A percentile compares a stretch with the other conserved stretches of the same genome.
Conservation (phyloP, 2,797 vertebrate genomes). For the Nyctibius grandis region DNA sequence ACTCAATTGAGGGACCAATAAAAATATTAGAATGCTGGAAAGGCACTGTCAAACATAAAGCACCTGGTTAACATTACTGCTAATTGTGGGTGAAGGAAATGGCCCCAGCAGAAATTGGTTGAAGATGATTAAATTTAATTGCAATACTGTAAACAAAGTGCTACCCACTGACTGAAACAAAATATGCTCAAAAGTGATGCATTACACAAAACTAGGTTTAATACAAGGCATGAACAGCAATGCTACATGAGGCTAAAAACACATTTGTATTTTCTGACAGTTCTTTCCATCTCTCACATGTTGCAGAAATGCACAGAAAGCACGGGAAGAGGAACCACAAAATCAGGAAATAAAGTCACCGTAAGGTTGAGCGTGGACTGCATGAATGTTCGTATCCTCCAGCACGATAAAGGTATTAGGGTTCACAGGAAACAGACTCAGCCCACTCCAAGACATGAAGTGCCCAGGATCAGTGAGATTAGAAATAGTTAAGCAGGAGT, state of each 20-base stretch:
- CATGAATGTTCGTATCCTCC: background rate
- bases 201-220: background rate
- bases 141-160: background rate
- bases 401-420: background rate
- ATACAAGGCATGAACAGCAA: background rate
- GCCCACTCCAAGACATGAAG: background rate
- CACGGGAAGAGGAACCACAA: background rate
- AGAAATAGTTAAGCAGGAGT: background rate
- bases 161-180: background rate
- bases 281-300: background rate
- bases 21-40: constrained; percentile 17
- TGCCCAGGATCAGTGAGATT: background rate
- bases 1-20: background rate
- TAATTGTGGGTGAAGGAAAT: constrained; percentile 40
- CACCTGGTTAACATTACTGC: constrained; percentile 31
- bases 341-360: background rate
- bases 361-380: background rate
- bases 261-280: background rate
- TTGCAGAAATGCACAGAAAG: background rate
- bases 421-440: background rate
- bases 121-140: constrained; percentile 46
- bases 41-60: constrained; percentile 15
- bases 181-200: background rate
- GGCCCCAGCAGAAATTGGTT: constrained; percentile 5
- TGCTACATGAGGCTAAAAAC: background rate